These are phyloP conservation scores for Siphlonurus alternatus DNA, from an alignment of 2,888 invertebrate genomes.

Conservation along the genomic window DNA sequence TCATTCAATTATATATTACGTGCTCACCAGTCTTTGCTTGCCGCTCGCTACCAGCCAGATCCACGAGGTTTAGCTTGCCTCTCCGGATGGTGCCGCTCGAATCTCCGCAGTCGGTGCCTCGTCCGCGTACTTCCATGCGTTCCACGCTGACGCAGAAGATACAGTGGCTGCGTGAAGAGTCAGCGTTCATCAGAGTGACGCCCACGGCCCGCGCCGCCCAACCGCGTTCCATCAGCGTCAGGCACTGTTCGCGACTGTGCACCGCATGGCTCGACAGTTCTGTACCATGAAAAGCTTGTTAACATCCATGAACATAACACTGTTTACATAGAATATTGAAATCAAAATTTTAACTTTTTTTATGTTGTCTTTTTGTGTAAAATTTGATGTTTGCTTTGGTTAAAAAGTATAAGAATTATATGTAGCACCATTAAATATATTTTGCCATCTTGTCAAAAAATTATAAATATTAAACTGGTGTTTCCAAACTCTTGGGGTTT, in stretches of 20 bases:
- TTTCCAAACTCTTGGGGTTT: too few relatives aligned
- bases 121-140: constrained; percentile 36
- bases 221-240: constrained; percentile 52
- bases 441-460: too few relatives aligned
- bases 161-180: constrained; percentile 70
- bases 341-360: background rate
- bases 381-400: background rate
- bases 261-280: constrained; percentile 58
- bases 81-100: constrained; percentile 37
- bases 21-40: constrained; percentile 57
- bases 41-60: constrained; percentile 75
- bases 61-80: constrained; percentile 72
- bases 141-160: constrained; percentile 75
- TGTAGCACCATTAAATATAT: background rate
- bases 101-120: constrained; percentile 18
- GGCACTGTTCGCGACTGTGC: constrained; percentile 60
- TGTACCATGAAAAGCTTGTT: constrained; percentile 17
- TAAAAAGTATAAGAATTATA: background rate
- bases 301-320: background rate
- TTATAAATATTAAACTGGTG: too few relatives aligned
- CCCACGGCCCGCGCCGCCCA: constrained; percentile 67
- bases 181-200: constrained; percentile 78
- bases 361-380: background rate
- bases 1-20: too few relatives aligned
- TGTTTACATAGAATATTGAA: background rate